Base-by-base conservation (phyloP, 1,140 invertebrate species). In the Drosophila lacteicornis region DNA sequence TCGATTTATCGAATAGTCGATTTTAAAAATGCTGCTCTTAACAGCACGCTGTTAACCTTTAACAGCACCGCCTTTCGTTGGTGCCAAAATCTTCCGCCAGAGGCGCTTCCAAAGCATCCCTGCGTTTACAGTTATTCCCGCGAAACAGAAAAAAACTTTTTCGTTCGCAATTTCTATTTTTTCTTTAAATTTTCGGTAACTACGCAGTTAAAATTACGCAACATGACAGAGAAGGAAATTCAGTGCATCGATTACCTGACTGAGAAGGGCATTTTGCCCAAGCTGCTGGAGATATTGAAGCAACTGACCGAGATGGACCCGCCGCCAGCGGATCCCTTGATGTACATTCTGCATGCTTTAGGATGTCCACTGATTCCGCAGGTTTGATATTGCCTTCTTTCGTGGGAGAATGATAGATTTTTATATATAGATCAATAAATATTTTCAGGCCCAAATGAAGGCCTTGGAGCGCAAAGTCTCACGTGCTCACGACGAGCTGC, bases 361-460 rank as follows among this genome's bases (percentile, higher is more conserved):
- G 75, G 69, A 2, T 91, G 81, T 45, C 85, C 79, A 4, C 51
- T 91, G 0, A 91, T 85, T 47, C 79, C 86, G 2, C 86, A 82
- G 74, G 75, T 77, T 22, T 19, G 27, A 17, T 58, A 30, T 19
- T 11, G 11, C 0, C 2, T 11, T 55, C 25, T 27, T n/a, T 17
- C 1, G 0, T 7, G 15, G 1, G 4, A 38, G 43, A 47, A 71
- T 22, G n/a, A n/a, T n/a, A n/a, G n/a, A n/a, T n/a, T n/a, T 19
- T 19, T 19, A 22, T 22, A 22, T 22, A 4, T 33, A 7, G 17
- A 12, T 1, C 3, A 1, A 6, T 3, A 5, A 12, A 1, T 17
- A 2, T 2, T 17, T 19, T n/a, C 8, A 77, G 70, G 69, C 82
- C 1, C 75, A 90, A 63, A 86, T 90, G 79, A 91, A 91, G 38